A percentile compares a stretch with the other conserved stretches of the same genome.
phyloP scores from a whole-genome alignment of 2,113 vertebrate genomes.

The Macheiramphus alcinus region DNA sequence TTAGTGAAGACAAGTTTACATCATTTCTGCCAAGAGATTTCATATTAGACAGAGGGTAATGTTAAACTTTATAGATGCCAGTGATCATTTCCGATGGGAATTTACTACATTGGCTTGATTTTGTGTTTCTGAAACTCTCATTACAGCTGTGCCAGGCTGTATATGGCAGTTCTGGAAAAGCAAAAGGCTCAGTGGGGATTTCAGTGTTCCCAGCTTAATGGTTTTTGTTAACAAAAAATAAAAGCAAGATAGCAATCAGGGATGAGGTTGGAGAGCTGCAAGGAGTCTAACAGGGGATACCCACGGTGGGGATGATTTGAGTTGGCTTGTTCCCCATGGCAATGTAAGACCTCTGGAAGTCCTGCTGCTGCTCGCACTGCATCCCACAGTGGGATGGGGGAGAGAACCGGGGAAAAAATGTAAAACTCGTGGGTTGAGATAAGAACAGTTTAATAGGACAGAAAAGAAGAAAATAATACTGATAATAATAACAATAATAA shows the following conservation, averaged over 20 bases:
- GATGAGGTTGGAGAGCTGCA: not conserved
- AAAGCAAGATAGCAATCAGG: not conserved
- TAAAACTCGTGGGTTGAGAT: too few species aligned
- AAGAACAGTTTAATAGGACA: too few species aligned
- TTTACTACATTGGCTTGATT: conserved; percentile 16
- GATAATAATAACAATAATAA: too few species aligned
- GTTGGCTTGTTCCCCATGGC: not conserved
- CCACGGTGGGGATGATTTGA: not conserved
- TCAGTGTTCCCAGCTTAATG: not conserved
- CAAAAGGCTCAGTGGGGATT: not conserved
- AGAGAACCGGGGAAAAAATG: too few species aligned
- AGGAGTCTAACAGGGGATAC: not conserved
- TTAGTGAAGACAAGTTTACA: not conserved
- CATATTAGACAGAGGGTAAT: not conserved
- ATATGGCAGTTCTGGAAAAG: not conserved
- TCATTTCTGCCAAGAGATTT: conserved; percentile 14
- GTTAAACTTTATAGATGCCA: conserved; percentile 15
- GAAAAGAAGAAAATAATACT: too few species aligned
- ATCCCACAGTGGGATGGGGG: too few species aligned
- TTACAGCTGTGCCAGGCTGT: not conserved
- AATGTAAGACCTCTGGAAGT: not conserved
- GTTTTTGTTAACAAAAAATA: conserved; percentile 16
- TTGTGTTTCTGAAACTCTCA: conserved; percentile 6
- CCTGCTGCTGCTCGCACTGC: not conserved
- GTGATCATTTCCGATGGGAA: conserved; percentile 8